A percentile compares a stretch with the other conserved stretches of the same genome.
Evolutionary conservation across 1,140 invertebrate genomes (phyloP).

Genomic region (Leptopilina boulardi): DNA sequence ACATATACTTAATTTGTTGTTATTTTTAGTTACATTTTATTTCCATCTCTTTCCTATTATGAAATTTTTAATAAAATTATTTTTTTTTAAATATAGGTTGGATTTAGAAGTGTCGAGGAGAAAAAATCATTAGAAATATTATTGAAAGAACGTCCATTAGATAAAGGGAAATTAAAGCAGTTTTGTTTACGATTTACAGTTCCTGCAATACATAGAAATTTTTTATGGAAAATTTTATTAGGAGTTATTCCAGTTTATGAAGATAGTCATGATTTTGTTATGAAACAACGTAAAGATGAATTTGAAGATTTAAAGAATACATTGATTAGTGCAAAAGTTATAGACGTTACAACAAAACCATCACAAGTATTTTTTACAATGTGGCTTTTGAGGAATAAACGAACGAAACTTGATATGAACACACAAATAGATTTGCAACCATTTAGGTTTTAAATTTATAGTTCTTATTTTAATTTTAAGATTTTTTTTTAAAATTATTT

Average conservation of each 20-base stretch:
- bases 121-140: conserved; percentile 95
- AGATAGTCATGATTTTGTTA: conserved; percentile 85
- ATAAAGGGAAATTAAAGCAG: conserved; percentile 88
- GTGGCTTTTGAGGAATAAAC: conserved; percentile 84
- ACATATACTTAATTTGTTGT: too few species aligned
- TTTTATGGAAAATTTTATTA: conserved; percentile 90
- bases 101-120: conserved; percentile 92
- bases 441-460: too few species aligned
- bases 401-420: conserved; percentile 79
- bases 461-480: too few species aligned
- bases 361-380: conserved; percentile 83
- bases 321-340: conserved; percentile 80
- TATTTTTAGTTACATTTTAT: too few species aligned
- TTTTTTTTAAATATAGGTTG: conserved; percentile 77
- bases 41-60: not conserved
- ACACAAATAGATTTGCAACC: conserved; percentile 72
- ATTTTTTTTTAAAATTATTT: conserved; percentile 39
- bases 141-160: conserved; percentile 89
- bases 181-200: conserved; percentile 90
- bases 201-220: conserved; percentile 86
- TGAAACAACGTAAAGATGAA: conserved; percentile 82
- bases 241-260: conserved; percentile 85
- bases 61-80: not conserved
- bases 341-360: conserved; percentile 77
- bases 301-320: conserved; percentile 86